These are phyloP conservation scores for Varecia variegata DNA, from an alignment of 2,797 vertebrate genomes.

Conservation along the genomic window DNA sequence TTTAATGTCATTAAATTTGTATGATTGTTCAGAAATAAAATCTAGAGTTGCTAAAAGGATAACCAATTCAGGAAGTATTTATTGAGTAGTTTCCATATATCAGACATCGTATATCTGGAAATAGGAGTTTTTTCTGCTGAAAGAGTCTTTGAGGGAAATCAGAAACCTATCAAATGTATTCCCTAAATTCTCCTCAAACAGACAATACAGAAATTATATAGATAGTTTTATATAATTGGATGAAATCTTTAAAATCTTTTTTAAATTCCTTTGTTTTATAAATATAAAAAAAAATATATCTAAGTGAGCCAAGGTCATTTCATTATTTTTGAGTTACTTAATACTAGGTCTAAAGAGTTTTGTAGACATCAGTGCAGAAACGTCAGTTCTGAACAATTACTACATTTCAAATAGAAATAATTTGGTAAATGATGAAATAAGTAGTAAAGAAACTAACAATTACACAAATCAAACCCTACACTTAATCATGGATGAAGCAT, in stretches of 20 bases:
- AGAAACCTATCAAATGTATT: not conserved
- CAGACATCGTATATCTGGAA: not conserved
- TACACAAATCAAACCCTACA: not conserved
- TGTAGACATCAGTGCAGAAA: not conserved
- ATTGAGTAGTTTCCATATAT: not conserved
- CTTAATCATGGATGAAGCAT: not conserved
- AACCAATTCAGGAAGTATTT: constrained; percentile 3
- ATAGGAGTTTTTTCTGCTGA: not conserved
- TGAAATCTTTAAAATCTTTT: constrained; percentile 28
- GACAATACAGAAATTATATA: not conserved
- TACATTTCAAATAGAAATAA: constrained; percentile 30
- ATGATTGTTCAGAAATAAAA: not conserved
- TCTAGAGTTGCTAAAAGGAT: constrained; percentile 2
- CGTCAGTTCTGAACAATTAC: not conserved
- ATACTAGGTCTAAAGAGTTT: not conserved
- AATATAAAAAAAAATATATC: not conserved
- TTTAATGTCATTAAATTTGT: not conserved
- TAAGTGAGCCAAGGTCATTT: not conserved
- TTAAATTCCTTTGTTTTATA: constrained; percentile 1
- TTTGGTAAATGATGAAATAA: constrained; percentile 3
- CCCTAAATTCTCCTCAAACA: not conserved
- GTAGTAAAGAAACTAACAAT: not conserved
- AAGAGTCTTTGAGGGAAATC: not conserved
- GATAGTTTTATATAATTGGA: not conserved
- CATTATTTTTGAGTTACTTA: not conserved